Evolutionary conservation across 2,888 invertebrate species (phyloP).

Genomic region (Terebella lapidaria): DNA sequence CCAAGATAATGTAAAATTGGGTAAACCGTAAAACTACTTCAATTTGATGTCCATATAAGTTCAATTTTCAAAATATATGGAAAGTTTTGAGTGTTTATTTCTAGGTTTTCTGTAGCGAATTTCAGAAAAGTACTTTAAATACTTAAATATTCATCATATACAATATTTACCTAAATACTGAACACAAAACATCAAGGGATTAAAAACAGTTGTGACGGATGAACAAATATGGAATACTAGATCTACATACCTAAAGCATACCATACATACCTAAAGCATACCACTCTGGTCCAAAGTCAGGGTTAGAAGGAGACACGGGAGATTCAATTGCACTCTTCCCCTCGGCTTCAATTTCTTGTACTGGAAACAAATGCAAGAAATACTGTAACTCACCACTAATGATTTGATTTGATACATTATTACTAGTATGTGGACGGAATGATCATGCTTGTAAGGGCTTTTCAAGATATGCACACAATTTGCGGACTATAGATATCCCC

Average conservation of each 20-base stretch:
- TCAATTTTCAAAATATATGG: neutral
- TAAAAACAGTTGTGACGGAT: neutral
- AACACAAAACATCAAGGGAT: neutral
- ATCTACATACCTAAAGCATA: neutral
- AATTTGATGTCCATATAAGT: neutral
- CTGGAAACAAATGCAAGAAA: constrained; percentile 46
- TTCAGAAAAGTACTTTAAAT: neutral
- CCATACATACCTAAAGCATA: constrained; percentile 72
- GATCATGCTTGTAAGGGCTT: too few species aligned
- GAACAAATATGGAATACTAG: neutral
- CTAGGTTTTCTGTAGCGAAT: neutral
- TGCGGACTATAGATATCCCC: too few species aligned
- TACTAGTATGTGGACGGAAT: too few species aligned
- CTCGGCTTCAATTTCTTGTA: constrained; percentile 90
- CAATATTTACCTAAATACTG: neutral
- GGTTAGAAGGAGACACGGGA: constrained; percentile 82
- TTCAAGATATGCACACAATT: too few species aligned
- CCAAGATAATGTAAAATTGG: too few species aligned
- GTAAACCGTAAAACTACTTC: neutral
- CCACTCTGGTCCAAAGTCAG: constrained; percentile 87
- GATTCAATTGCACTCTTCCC: constrained; percentile 95
- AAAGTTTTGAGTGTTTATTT: neutral
- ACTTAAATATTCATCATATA: neutral
- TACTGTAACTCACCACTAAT: neutral
- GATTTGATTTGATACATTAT: neutral